phyloP scores from a whole-genome alignment of 2,113 vertebrate genomes.

The Hippocampus mohnikei region DNA sequence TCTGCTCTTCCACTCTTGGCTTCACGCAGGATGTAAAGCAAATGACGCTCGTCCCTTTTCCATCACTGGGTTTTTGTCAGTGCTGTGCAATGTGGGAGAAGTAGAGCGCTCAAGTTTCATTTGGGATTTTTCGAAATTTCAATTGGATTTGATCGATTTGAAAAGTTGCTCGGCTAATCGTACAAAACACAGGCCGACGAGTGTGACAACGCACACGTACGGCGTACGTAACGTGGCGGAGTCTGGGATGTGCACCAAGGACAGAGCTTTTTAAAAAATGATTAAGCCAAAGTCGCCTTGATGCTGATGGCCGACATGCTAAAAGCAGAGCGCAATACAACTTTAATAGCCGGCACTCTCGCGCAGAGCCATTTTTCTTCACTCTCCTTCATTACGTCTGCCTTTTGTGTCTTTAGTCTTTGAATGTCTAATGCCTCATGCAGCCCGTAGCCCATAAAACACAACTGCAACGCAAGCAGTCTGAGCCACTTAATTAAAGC shows the following conservation, averaged over 20 bases:
- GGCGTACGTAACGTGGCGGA: constrained; percentile 1
- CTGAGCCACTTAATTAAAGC: constrained; percentile 27
- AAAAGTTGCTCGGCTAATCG: background rate
- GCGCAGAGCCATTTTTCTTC: constrained; percentile 37
- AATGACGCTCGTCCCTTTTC: background rate
- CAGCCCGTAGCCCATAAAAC: constrained; percentile 47
- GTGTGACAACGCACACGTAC: constrained; percentile 13
- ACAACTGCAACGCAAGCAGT: constrained; percentile 41
- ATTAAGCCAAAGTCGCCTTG: background rate
- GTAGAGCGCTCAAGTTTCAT: no score
- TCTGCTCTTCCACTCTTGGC: background rate
- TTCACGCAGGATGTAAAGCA: background rate
- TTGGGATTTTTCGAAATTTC: no score
- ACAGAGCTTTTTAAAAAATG: background rate
- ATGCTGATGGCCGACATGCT: constrained; percentile 10
- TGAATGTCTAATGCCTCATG: constrained; percentile 19
- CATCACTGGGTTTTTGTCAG: no score
- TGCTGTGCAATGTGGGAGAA: no score
- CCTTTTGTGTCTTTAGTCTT: constrained; percentile 37
- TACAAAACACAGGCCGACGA: constrained; percentile 32
- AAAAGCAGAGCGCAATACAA: constrained; percentile 65
- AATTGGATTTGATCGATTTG: no score
- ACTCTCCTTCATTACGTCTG: constrained; percentile 46
- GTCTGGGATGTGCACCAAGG: constrained; percentile 46
- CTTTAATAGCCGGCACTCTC: constrained; percentile 53